Percentiles rank a stretch among this genome's conserved stretches.
Conservation (phyloP, 2,797 vertebrate genomes). For the Notolepis coatsorum region DNA sequence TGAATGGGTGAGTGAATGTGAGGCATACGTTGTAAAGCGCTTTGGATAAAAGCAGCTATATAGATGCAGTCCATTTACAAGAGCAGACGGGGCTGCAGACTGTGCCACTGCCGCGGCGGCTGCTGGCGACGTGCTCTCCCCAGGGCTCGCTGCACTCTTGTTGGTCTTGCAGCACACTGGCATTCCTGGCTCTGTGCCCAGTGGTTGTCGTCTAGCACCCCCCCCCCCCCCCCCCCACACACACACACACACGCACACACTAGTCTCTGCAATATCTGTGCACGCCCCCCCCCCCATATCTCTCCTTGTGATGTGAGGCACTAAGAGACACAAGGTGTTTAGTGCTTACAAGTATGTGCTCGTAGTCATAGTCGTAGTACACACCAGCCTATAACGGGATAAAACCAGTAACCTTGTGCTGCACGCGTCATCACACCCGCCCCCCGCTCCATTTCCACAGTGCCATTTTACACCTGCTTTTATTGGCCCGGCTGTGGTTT, state of each 20-base stretch:
- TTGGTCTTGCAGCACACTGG: slow-evolving; percentile 79
- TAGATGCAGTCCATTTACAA: too few relatives aligned
- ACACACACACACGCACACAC: slow-evolving; percentile 23
- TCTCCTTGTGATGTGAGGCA: slow-evolving; percentile 43
- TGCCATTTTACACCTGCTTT: slow-evolving; percentile 35
- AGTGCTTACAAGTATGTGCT: neutral
- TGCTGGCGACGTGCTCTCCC: slow-evolving; percentile 61
- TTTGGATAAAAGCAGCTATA: too few relatives aligned
- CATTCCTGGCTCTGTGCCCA: slow-evolving; percentile 83
- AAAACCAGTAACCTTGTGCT: slow-evolving; percentile 31
- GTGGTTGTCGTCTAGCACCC: slow-evolving; percentile 72
- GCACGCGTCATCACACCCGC: slow-evolving; percentile 4
- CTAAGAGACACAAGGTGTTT: slow-evolving; percentile 27
- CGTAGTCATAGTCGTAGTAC: slow-evolving; percentile 8
- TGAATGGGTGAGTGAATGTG: too few relatives aligned
- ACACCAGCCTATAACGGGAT: slow-evolving; percentile 2
- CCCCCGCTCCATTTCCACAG: slow-evolving; percentile 19
- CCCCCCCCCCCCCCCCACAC: slow-evolving; percentile 42
- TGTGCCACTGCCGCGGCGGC: slow-evolving; percentile 42
- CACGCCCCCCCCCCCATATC: slow-evolving; percentile 32
- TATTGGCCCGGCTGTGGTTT: slow-evolving; percentile 28
- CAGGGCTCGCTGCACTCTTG: slow-evolving; percentile 68
- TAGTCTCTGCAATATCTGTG: slow-evolving; percentile 35
- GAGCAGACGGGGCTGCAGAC: slow-evolving; percentile 30
- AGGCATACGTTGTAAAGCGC: too few relatives aligned